Percentiles rank a stretch among this genome's conserved stretches.
These are phyloP conservation scores for Drosophila insularis DNA, from an alignment of 1,140 invertebrate genomes.

Conservation along the genomic window DNA sequence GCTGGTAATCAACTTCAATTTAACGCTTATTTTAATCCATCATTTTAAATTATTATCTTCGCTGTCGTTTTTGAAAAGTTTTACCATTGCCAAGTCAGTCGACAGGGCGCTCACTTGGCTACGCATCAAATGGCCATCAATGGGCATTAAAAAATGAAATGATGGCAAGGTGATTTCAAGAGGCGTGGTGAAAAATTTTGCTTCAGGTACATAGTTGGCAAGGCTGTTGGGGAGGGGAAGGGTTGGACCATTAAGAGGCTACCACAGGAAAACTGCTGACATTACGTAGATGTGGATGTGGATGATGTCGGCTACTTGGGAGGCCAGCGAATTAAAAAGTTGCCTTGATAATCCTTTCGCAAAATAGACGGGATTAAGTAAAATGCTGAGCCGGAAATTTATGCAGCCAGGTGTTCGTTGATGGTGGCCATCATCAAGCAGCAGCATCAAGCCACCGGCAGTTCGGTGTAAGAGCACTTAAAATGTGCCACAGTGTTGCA, in stretches of 20 bases:
- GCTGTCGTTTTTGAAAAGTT: constrained; percentile 1
- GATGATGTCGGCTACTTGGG: constrained; percentile 33
- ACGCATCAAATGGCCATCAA: constrained; percentile 76
- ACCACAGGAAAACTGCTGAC: constrained; percentile 76
- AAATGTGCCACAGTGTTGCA: constrained; percentile 80
- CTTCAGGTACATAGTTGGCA: background rate
- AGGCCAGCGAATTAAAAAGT: constrained; percentile 72
- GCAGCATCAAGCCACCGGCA: constrained; percentile 19
- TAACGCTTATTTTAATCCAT: constrained; percentile 68
- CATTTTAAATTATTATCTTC: constrained; percentile 75
- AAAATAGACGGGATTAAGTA: constrained; percentile 79
- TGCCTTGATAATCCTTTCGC: constrained; percentile 80
- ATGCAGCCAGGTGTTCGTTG: constrained; percentile 64
- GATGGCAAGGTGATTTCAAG: constrained; percentile 9
- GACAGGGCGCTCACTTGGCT: constrained; percentile 64
- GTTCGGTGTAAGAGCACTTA: constrained; percentile 54
- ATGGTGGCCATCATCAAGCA: constrained; percentile 36
- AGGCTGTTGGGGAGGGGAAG: background rate
- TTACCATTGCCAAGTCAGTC: constrained; percentile 51
- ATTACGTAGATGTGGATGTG: constrained; percentile 37
- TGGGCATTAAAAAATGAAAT: constrained; percentile 58
- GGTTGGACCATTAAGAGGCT: constrained; percentile 62
- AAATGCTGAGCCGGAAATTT: constrained; percentile 75
- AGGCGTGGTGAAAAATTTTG: no score
- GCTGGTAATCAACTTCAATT: constrained; percentile 45